Evolutionary conservation across 1,140 invertebrate species (phyloP).

Genomic region (Temnothorax longispinosus): DNA sequence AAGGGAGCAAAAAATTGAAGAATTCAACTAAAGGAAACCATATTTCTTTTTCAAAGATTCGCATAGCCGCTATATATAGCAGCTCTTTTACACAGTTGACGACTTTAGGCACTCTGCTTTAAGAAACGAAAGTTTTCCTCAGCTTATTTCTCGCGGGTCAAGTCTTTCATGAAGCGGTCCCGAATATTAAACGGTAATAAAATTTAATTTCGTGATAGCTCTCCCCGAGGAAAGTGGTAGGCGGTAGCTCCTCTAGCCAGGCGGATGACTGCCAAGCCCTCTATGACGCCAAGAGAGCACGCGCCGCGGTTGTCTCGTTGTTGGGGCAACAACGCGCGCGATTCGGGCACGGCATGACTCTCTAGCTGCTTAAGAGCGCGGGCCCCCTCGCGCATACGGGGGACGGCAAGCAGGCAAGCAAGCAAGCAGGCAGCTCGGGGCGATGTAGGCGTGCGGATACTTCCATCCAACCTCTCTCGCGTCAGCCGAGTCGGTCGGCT

Average conservation of each 20-base stretch:
- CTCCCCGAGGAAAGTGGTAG: neutral
- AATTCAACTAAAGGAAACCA: neutral
- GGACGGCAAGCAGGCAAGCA: neutral
- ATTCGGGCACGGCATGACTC: constrained; percentile 43
- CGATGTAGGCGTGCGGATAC: constrained; percentile 71
- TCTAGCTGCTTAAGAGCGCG: constrained; percentile 43
- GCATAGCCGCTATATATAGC: neutral
- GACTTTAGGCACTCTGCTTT: neutral
- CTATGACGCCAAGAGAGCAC: constrained; percentile 44
- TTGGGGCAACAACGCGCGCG: constrained; percentile 60
- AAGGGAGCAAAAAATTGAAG: neutral
- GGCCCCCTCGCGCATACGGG: neutral
- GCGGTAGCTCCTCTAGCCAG: constrained; percentile 42
- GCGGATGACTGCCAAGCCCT: constrained; percentile 70
- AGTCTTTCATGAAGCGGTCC: neutral
- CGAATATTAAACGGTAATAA: neutral
- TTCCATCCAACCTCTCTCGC: constrained; percentile 41
- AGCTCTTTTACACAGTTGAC: neutral
- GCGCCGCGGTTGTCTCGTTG: constrained; percentile 22
- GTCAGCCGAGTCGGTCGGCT: constrained; percentile 5
- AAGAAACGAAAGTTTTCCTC: neutral
- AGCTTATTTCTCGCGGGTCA: neutral
- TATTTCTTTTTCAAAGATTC: neutral
- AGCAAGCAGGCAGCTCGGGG: constrained; percentile 60
- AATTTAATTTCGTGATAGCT: neutral